Base-by-base conservation (phyloP, 30 jellyfish, hydroid and myxozoan genomes). In the Rhopilema esculentum region DNA sequence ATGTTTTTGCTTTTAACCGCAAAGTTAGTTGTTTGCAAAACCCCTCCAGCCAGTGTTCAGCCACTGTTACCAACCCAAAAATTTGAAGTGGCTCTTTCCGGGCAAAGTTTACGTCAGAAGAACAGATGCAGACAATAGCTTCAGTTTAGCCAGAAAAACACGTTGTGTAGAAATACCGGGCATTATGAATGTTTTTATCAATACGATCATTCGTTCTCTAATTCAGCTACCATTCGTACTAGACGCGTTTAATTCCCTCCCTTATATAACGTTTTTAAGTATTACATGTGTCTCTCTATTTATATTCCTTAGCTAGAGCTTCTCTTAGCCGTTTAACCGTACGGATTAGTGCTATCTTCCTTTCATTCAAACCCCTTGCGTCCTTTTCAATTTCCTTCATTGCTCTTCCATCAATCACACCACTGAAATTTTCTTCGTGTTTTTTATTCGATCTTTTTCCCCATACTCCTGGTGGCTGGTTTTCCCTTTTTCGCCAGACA, bases 391-490 rank as follows among this genome's bases (percentile, higher is more conserved):
- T 16, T 27, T 28, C 21, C 6, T 6, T 20, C 32, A 4, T 27
- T 1, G 24, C 23, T 30, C 33, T 30, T 15, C 69, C 29, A 1
- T 73, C 72, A 69, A 24, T 16, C 50, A 7, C 30, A 17, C 23
- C 12, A 17, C 24, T 12, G 4, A 21, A 4, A 2, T 2, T 23
- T 21, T 6, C 50, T 6, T 24, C 19, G 12, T 72, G 68, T 72
- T n/a, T n/a, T 2, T 18, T n/a, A 2, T 71, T 71, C 1, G 27
- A 75, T 31, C 82, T 40, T 72, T 32, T 64, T 1, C 73, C 62
- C 91, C 83, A 64, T 2, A 27, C 70, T 12, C 91, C 83, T 28
- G 91, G 83, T 4, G 91, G 90, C 23, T 83, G 92, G 48, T 29
- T 29, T 28, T 83, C 78, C 26, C 92, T 22, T 23, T 50, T 69